Percentiles rank a stretch among this genome's conserved stretches.
phyloP scores from a whole-genome alignment of 2,888 invertebrate genomes.

The Antheraea assamensis region DNA sequence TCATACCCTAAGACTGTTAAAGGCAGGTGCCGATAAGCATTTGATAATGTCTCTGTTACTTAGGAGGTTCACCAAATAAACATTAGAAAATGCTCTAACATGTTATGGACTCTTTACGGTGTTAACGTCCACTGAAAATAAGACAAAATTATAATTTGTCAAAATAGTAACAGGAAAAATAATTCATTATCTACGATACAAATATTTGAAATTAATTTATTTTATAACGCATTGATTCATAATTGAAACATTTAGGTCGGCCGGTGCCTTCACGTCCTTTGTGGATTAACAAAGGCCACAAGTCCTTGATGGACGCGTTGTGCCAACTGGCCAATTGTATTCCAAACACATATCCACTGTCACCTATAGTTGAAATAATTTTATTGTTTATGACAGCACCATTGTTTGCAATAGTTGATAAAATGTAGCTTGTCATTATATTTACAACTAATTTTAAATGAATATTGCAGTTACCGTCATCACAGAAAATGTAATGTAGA shows the following conservation, averaged over 20 bases:
- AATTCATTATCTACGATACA: not conserved
- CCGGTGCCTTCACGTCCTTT: not conserved
- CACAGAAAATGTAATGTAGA: not conserved
- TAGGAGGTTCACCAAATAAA: too few species aligned
- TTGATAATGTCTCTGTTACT: too few species aligned
- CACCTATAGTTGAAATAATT: slow-evolving; percentile 7
- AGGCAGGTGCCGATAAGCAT: too few species aligned
- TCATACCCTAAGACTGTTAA: too few species aligned
- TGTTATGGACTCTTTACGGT: too few species aligned
- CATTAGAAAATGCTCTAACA: too few species aligned
- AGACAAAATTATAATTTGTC: not conserved
- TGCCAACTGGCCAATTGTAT: slow-evolving; percentile 10
- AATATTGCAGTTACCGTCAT: too few species aligned
- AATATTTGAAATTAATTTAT: not conserved
- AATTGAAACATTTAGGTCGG: slow-evolving; percentile 5
- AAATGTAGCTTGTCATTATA: not conserved
- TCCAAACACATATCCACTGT: not conserved
- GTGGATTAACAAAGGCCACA: not conserved
- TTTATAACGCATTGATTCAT: not conserved
- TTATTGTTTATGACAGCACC: slow-evolving; percentile 6
- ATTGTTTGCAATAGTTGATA: not conserved
- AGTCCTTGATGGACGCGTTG: slow-evolving; percentile 5
- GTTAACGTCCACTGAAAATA: not conserved
- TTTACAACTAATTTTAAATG: too few species aligned
- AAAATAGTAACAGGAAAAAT: not conserved